These are phyloP conservation scores for Sarotherodon lohbergeri DNA, from an alignment of 2,113 vertebrate species.

Conservation along the genomic window DNA sequence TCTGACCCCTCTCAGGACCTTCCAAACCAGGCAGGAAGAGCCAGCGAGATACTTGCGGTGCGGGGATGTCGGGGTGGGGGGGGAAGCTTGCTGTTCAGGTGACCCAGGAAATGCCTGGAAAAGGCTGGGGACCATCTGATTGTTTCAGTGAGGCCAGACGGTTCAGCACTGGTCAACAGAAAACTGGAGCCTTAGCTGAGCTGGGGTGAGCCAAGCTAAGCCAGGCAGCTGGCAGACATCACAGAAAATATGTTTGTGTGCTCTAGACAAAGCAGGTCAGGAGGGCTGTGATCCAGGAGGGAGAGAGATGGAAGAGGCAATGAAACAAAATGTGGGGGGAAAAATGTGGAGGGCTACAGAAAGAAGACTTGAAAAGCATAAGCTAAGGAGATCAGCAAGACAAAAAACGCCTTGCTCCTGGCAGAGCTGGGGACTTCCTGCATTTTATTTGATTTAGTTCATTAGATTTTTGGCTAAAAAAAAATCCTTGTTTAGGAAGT, in stretches of 20 bases:
- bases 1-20: conserved; percentile 74
- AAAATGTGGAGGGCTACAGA: not conserved
- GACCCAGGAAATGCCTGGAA: conserved; percentile 70
- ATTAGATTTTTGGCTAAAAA: not conserved
- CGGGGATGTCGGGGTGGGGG: conserved; percentile 14
- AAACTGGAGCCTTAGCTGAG: conserved; percentile 28
- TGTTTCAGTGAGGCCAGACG: not conserved
- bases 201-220: conserved; percentile 40
- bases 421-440: not conserved
- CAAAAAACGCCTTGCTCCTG: not conserved
- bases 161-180: conserved; percentile 27
- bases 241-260: conserved; percentile 56
- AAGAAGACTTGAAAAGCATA: not conserved
- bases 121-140: conserved; percentile 59
- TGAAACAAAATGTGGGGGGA: not conserved
- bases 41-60: not conserved
- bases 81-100: conserved; percentile 49
- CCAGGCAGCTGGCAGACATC: conserved; percentile 54
- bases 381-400: not conserved
- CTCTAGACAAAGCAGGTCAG: conserved; percentile 53
- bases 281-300: conserved; percentile 22
- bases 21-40: conserved; percentile 60
- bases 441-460: not conserved
- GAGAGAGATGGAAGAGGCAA: not conserved
- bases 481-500: not conserved